Base-by-base conservation (phyloP, 2,797 vertebrate species). In the Tachyglossus aculeatus region DNA sequence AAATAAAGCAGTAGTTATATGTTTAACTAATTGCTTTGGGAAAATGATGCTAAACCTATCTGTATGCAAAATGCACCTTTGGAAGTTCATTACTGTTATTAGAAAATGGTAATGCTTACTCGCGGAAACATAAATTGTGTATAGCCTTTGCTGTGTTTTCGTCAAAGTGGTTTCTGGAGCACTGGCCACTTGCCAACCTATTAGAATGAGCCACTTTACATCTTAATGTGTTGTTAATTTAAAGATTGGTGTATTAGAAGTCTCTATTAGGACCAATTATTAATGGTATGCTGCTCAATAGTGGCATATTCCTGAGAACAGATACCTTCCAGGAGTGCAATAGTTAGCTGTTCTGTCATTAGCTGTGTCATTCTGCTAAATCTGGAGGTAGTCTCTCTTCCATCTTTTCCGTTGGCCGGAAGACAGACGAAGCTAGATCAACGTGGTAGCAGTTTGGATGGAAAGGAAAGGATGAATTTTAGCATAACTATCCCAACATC, bases 141-240 rank as follows among this genome's bases (percentile, higher is more conserved):
- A 57, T 38, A 44, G 58, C 57, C 48, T 43, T 1, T 27, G 34
- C 10, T 24, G 29, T 38, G 37, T 56, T 78, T 71, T 72, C 47
- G 18, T 84, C 68, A 74, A 8, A 71, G 43, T 63, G 22, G 40
- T 33, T 75, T 67, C 64, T 55, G 74, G 70, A 73, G 70, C 52
- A 52, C 52, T 40, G 7, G 37, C 52, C 48, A 22, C 66, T 80
- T 74, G 52, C 40, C 18, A 33, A 55, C 70, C 61, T 62, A 83
- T 85, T 80, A 78, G 62, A 67, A 80, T 69, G 71, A 87, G 59
- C 1, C 2, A 76, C 80, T 85, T 77, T 74, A 61, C 66, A 64
- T 62, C 70, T 60, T 74, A 76, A 80, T 52, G 57, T 64, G 67
- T 82, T 72, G 73, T 71, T 71, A 58, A 68, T 53, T 64, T 73